These are phyloP conservation scores for Berghia stephanieae DNA, from an alignment of 1,140 invertebrate genomes.

Conservation along the genomic window DNA sequence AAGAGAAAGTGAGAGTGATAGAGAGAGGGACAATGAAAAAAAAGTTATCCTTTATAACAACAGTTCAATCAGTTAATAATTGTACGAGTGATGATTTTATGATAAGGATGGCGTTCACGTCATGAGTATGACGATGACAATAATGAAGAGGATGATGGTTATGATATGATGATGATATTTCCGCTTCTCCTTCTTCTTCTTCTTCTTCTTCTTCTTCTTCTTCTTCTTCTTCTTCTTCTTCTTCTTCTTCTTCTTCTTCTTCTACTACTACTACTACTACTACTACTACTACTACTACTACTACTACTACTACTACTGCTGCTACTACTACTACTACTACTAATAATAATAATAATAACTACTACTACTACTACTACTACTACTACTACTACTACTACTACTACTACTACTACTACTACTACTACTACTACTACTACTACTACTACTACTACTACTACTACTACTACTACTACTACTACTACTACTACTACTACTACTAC, in stretches of 20 bases:
- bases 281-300: constrained; percentile 18
- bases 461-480: background rate
- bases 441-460: background rate
- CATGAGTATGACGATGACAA: no score
- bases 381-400: background rate
- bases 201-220: no score
- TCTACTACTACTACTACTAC: constrained; percentile 22
- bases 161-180: no score
- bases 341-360: background rate
- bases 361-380: background rate
- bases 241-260: constrained; percentile 15
- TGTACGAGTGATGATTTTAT: no score
- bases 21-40: no score
- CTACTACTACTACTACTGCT: constrained; percentile 20
- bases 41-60: no score
- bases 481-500: background rate
- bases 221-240: no score
- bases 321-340: constrained; percentile 11
- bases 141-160: no score
- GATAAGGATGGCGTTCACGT: no score
- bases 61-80: no score
- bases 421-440: background rate
- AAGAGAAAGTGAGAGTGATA: no score
- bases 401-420: background rate
- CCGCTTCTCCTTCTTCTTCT: no score